Percentiles rank a stretch among this genome's conserved stretches.
These are phyloP conservation scores for Drosophila sucinea DNA, from an alignment of 1,140 invertebrate genomes.

Conservation along the genomic window DNA sequence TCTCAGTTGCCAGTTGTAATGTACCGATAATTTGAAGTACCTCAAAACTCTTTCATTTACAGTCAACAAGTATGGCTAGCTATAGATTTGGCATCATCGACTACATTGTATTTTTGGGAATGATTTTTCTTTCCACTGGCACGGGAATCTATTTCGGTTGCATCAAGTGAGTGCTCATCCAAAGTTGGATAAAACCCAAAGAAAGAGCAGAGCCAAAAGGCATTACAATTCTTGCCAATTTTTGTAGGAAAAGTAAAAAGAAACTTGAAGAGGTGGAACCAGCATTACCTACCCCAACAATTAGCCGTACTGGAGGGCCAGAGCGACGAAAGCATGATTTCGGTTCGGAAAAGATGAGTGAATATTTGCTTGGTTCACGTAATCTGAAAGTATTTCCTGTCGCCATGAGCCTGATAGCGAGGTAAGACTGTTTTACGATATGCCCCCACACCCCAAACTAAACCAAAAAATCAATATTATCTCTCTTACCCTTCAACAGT, in stretches of 20 bases:
- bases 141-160: conserved; percentile 91
- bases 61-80: conserved; percentile 21
- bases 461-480: conserved; percentile 32
- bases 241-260: conserved; percentile 56
- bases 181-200: neutral
- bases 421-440: conserved; percentile 84
- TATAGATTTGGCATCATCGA: conserved; percentile 84
- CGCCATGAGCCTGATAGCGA: conserved; percentile 91
- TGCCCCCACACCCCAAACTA: neutral
- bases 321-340: conserved; percentile 66
- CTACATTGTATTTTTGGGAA: conserved; percentile 86
- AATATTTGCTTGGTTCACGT: conserved; percentile 89
- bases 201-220: neutral
- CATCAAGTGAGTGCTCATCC: conserved; percentile 62
- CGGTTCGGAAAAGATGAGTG: conserved; percentile 84
- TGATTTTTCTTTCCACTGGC: conserved; percentile 86
- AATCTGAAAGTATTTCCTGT: conserved; percentile 90
- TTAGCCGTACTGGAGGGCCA: conserved; percentile 15
- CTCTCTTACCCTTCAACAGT: conserved; percentile 83
- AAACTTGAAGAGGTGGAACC: conserved; percentile 52
- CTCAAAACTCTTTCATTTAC: conserved; percentile 8
- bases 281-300: conserved; percentile 35
- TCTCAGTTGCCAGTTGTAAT: conserved; percentile 31
- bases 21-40: conserved; percentile 5
- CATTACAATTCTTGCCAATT: conserved; percentile 19